phyloP scores from a whole-genome alignment of 2,888 invertebrate genomes.

The Oscheius onirici region DNA sequence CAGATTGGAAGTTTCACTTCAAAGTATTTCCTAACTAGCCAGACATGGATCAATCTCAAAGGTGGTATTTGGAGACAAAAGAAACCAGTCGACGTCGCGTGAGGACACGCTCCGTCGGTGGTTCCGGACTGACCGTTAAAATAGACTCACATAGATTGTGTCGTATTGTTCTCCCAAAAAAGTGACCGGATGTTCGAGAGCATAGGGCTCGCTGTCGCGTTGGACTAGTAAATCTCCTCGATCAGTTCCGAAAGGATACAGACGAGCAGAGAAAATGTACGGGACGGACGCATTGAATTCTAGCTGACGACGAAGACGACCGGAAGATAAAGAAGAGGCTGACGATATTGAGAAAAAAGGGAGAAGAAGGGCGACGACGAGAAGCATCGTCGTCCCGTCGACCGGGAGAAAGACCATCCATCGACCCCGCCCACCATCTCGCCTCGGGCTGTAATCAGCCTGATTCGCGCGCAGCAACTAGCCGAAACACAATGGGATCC shows the following conservation, averaged over 20 bases:
- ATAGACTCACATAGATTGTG: slow-evolving; percentile 61
- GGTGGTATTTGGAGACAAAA: slow-evolving; percentile 14
- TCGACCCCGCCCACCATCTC: background rate
- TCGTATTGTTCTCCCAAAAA: slow-evolving; percentile 63
- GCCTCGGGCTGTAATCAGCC: slow-evolving; percentile 6
- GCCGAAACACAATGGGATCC: slow-evolving; percentile 23
- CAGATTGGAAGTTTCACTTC: too few relatives aligned
- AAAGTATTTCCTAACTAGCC: too few relatives aligned
- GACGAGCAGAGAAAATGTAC: slow-evolving; percentile 70
- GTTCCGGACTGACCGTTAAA: background rate
- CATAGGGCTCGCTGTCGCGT: slow-evolving; percentile 41
- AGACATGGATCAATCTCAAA: background rate
- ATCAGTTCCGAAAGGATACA: slow-evolving; percentile 67
- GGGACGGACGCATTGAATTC: slow-evolving; percentile 68
- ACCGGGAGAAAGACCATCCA: background rate
- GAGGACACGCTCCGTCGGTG: slow-evolving; percentile 31
- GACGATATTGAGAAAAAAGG: background rate
- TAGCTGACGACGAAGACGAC: slow-evolving; percentile 12
- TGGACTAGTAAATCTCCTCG: slow-evolving; percentile 56
- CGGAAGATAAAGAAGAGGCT: background rate
- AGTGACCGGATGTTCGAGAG: slow-evolving; percentile 61
- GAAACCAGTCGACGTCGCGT: slow-evolving; percentile 33
- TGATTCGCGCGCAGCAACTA: slow-evolving; percentile 18
- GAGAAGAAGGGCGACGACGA: slow-evolving; percentile 2
- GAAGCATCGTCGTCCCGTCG: background rate